These are phyloP conservation scores for Druon quercuslanigerum DNA, from an alignment of 1,140 invertebrate species.

Conservation along the genomic window DNA sequence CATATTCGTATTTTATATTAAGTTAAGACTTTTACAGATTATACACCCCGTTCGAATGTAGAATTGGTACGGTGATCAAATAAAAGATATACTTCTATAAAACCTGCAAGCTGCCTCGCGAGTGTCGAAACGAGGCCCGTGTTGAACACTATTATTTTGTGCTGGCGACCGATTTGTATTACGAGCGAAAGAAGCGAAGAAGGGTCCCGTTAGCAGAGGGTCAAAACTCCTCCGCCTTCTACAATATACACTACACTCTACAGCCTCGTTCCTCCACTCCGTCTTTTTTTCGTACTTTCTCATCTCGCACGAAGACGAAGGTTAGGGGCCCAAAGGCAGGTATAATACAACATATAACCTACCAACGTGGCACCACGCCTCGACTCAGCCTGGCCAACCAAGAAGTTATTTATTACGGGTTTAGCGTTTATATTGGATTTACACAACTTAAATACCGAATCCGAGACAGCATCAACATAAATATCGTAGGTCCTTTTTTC, in stretches of 20 bases:
- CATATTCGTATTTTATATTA: too few species aligned
- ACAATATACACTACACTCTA: neutral
- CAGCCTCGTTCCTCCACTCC: slow-evolving; percentile 26
- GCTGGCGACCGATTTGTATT: slow-evolving; percentile 62
- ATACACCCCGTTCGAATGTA: too few species aligned
- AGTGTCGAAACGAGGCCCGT: slow-evolving; percentile 37
- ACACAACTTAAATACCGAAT: slow-evolving; percentile 72
- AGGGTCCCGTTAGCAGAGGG: slow-evolving; percentile 73
- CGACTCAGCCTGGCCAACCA: slow-evolving; percentile 53
- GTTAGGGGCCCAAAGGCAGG: slow-evolving; percentile 63
- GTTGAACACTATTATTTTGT: slow-evolving; percentile 66
- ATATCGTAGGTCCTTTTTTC: slow-evolving; percentile 67
- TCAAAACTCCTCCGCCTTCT: slow-evolving; percentile 66
- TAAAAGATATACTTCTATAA: too few species aligned
- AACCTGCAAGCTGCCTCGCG: neutral
- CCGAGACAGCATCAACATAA: slow-evolving; percentile 67
- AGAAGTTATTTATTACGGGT: slow-evolving; percentile 71
- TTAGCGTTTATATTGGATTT: slow-evolving; percentile 73
- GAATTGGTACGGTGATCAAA: too few species aligned
- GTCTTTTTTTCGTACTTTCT: slow-evolving; percentile 56
- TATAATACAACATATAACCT: slow-evolving; percentile 64
- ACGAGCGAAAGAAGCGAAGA: slow-evolving; percentile 69
- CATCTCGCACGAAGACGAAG: slow-evolving; percentile 66
- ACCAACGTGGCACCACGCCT: slow-evolving; percentile 27
- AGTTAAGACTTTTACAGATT: too few species aligned